A percentile compares a stretch with the other conserved stretches of the same genome.
These are phyloP conservation scores for Ciona savignyi DNA, from an alignment of 23 tunicate genomes.

Conservation along the genomic window DNA sequence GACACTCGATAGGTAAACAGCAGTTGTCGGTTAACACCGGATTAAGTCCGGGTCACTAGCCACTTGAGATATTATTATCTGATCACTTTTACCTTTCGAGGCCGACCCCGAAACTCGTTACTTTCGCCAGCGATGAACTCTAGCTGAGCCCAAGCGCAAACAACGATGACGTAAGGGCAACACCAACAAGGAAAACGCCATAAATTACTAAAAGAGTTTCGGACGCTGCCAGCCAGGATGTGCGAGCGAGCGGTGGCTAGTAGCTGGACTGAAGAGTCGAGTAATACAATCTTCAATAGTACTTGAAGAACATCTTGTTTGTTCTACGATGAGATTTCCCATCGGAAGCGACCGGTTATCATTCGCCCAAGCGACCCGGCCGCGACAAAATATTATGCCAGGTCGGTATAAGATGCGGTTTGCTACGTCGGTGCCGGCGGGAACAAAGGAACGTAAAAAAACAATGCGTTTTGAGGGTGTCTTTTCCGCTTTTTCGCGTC, in stretches of 20 bases:
- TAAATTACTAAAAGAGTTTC: no score
- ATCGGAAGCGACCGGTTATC: constrained; percentile 6
- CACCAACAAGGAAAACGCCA: neutral
- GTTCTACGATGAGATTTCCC: constrained; percentile 7
- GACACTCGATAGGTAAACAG: neutral
- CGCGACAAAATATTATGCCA: neutral
- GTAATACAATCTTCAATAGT: neutral
- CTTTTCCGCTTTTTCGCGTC: neutral
- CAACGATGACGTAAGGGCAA: neutral
- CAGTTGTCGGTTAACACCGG: neutral
- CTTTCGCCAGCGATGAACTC: neutral
- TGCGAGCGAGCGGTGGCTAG: neutral
- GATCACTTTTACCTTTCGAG: neutral
- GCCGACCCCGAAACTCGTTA: neutral
- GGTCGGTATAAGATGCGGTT: neutral
- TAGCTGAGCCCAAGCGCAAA: neutral
- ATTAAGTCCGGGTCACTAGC: constrained; percentile 1
- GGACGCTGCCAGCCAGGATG: no score
- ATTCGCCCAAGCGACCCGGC: neutral
- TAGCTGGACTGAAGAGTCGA: neutral
- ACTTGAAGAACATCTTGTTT: neutral
- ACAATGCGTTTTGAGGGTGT: neutral
- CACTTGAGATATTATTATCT: neutral
- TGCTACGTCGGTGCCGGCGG: neutral
- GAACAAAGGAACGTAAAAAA: neutral